Evolutionary conservation across 2,888 invertebrate species (phyloP).

Genomic region (Anthophora plumipes): DNA sequence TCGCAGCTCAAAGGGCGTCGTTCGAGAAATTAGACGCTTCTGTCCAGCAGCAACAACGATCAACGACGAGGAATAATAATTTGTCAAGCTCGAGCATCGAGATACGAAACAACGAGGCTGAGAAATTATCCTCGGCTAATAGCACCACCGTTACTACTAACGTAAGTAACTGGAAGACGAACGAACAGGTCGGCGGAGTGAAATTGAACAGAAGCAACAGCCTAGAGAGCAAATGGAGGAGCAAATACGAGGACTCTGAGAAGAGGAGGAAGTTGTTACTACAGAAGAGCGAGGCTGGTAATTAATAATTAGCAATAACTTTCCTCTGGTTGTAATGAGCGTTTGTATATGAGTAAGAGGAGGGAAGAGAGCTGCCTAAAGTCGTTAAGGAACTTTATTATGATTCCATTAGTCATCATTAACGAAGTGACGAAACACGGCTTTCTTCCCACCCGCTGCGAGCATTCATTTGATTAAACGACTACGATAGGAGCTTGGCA

Average conservation of each 20-base stretch:
- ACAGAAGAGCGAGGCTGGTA: constrained; percentile 90
- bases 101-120: constrained; percentile 54
- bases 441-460: constrained; percentile 9
- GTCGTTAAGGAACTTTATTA: constrained; percentile 44
- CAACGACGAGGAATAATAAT: constrained; percentile 53
- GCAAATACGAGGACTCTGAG: constrained; percentile 90
- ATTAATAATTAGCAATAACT: constrained; percentile 76
- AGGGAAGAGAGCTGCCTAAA: constrained; percentile 5
- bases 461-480: constrained; percentile 52
- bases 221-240: constrained; percentile 86
- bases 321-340: constrained; percentile 34
- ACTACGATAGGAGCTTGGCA: constrained; percentile 21
- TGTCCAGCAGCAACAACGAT: constrained; percentile 57
- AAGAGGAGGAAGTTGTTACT: constrained; percentile 89
- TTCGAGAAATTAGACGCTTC: constrained; percentile 80
- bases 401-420: constrained; percentile 48
- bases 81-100: constrained; percentile 65
- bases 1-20: constrained; percentile 82
- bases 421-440: constrained; percentile 47
- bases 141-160: too few species aligned
- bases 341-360: constrained; percentile 12
- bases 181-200: constrained; percentile 38
- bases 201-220: constrained; percentile 78
- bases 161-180: constrained; percentile 37
- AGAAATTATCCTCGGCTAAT: constrained; percentile 41